phyloP scores from a whole-genome alignment of 2,888 invertebrate genomes.

The Vesta saturnalis region DNA sequence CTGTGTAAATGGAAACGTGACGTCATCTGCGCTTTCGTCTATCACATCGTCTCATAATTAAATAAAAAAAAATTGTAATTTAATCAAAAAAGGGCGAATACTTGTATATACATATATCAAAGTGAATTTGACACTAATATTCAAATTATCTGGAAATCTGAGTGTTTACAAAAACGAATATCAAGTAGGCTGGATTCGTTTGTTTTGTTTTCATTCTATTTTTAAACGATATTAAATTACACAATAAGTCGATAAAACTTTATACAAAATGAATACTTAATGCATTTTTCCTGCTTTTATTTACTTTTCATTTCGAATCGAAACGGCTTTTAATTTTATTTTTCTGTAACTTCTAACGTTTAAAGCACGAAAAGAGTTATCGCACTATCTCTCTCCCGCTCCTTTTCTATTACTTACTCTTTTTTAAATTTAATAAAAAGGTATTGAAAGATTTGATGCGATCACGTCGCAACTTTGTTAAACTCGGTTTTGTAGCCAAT shows the following conservation, averaged over 20 bases:
- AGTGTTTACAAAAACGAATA: no score
- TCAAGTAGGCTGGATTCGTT: no score
- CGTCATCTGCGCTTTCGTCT: neutral
- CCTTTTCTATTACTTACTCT: neutral
- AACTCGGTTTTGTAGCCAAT: conserved; percentile 13
- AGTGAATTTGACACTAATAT: neutral
- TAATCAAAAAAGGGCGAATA: no score
- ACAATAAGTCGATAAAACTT: neutral
- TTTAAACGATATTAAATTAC: neutral
- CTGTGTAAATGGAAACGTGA: conserved; percentile 10
- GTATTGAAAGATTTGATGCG: conserved; percentile 28
- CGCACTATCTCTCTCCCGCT: no score
- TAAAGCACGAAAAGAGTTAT: no score
- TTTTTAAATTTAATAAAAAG: conserved; percentile 18
- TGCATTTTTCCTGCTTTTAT: neutral
- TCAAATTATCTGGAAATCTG: no score
- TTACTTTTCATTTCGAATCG: neutral
- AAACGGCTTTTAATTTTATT: no score
- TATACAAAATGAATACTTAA: neutral
- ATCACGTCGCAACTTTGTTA: conserved; percentile 32
- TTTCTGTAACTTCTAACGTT: no score
- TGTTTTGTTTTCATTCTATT: no score
- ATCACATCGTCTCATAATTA: neutral
- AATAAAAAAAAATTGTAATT: no score
- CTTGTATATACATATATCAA: no score